These are phyloP conservation scores for Alligator mississippiensis DNA, from an alignment of 2,113 vertebrate genomes.

Conservation along the genomic window DNA sequence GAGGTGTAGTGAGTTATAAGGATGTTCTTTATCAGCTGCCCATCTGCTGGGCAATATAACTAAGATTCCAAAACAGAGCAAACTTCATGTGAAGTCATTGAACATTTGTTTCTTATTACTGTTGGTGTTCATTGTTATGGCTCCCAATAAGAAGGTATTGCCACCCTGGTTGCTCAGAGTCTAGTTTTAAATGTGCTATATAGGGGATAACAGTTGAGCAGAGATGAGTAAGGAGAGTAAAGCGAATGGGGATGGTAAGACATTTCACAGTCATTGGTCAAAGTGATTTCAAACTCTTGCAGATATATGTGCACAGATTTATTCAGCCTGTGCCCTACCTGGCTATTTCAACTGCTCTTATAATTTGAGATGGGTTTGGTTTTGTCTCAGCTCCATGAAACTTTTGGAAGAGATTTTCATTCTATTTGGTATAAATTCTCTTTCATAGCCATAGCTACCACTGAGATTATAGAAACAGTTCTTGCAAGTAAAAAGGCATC, in stretches of 20 bases:
- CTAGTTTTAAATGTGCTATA: accelerated
- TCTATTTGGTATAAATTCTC: slow-evolving; percentile 72
- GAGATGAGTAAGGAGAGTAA: neutral
- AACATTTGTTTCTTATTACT: neutral
- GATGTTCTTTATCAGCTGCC: slow-evolving; percentile 36
- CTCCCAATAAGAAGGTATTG: neutral
- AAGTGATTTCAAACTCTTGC: slow-evolving; percentile 53
- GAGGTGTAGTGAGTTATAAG: slow-evolving; percentile 57
- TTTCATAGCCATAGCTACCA: slow-evolving; percentile 57
- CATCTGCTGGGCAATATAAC: slow-evolving; percentile 62
- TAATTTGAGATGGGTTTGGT: slow-evolving; percentile 66
- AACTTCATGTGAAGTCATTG: slow-evolving; percentile 44
- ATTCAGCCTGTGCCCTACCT: slow-evolving; percentile 65
- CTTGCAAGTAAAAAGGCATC: slow-evolving; percentile 69
- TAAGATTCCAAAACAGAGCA: slow-evolving; percentile 45
- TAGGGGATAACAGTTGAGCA: neutral
- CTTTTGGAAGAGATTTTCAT: slow-evolving; percentile 74
- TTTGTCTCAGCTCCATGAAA: slow-evolving; percentile 63
- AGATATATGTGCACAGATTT: slow-evolving; percentile 44
- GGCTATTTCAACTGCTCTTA: slow-evolving; percentile 57
- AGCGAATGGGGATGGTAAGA: neutral
- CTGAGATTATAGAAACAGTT: slow-evolving; percentile 69
- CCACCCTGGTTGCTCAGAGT: neutral
- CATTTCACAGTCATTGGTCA: slow-evolving; percentile 56
- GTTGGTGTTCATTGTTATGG: neutral